Evolutionary conservation across 2,113 vertebrate species (phyloP).

Genomic region (Himantopus leucocephalus): DNA sequence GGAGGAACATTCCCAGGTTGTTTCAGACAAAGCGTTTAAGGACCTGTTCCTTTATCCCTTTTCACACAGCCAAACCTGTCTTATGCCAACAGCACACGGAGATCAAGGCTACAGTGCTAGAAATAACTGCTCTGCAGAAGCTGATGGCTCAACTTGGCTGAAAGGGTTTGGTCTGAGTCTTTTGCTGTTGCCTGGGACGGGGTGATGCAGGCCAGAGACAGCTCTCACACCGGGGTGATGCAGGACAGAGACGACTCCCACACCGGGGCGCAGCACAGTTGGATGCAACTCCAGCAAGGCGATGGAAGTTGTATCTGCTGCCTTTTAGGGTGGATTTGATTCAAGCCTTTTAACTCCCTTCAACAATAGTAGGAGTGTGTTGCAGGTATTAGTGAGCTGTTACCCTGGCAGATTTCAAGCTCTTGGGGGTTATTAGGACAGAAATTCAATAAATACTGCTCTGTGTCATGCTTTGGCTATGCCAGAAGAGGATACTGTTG

Average conservation of each 20-base stretch:
- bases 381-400: not conserved
- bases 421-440: not conserved
- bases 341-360: not conserved
- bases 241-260: not conserved
- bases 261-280: not conserved
- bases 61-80: not conserved
- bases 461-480: not conserved
- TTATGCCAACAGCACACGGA: not conserved
- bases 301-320: not conserved
- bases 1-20: not conserved
- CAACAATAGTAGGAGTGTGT: not conserved
- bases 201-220: not conserved
- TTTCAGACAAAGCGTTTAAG: conserved; percentile 6
- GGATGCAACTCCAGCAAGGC: not conserved
- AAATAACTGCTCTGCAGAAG: not conserved
- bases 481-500: not conserved
- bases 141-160: not conserved
- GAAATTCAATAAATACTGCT: not conserved
- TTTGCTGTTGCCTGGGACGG: not conserved
- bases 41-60: not conserved
- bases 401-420: not conserved
- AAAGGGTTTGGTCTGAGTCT: not conserved
- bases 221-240: not conserved
- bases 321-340: not conserved
- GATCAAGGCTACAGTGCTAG: not conserved